phyloP scores from a whole-genome alignment of 2,797 vertebrate species.

The Pempheris klunzingeri region DNA sequence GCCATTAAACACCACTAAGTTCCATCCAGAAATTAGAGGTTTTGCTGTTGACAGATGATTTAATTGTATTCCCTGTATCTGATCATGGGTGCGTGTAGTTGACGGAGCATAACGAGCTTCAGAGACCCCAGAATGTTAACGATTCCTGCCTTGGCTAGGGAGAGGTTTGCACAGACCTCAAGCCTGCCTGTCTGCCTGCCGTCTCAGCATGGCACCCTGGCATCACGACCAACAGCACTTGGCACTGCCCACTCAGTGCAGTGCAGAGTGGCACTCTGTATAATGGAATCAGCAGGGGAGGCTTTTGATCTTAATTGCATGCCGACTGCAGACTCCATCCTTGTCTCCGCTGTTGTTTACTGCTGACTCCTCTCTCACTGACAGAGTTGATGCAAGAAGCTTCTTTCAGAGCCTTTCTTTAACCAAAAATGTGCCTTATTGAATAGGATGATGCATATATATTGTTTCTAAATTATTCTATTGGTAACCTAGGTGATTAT shows the following conservation, averaged over 20 bases:
- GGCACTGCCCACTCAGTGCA: conserved; percentile 81
- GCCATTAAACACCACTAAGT: conserved; percentile 63
- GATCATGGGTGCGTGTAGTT: conserved; percentile 67
- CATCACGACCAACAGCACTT: conserved; percentile 80
- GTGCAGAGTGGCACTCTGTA: conserved; percentile 80
- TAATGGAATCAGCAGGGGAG: conserved; percentile 84
- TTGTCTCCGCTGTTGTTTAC: conserved; percentile 75
- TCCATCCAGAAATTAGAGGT: conserved; percentile 65
- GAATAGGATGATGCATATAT: conserved; percentile 78
- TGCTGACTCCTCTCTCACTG: conserved; percentile 75
- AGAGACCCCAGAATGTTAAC: conserved; percentile 81
- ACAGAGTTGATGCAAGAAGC: conserved; percentile 81
- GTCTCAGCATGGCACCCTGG: conserved; percentile 78
- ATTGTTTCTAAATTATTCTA: conserved; percentile 81
- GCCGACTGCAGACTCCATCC: conserved; percentile 81
- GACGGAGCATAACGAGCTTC: conserved; percentile 63
- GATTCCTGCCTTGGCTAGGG: conserved; percentile 78
- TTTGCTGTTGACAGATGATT: conserved; percentile 70
- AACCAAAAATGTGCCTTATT: conserved; percentile 88
- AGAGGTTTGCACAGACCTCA: conserved; percentile 75
- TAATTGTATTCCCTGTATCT: conserved; percentile 74
- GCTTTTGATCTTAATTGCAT: conserved; percentile 87
- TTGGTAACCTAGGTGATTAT: conserved; percentile 77
- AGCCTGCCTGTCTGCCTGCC: conserved; percentile 65
- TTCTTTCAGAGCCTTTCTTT: conserved; percentile 89